Evolutionary conservation across 2,797 vertebrate genomes (phyloP).

Genomic region (Psittacula echo): DNA sequence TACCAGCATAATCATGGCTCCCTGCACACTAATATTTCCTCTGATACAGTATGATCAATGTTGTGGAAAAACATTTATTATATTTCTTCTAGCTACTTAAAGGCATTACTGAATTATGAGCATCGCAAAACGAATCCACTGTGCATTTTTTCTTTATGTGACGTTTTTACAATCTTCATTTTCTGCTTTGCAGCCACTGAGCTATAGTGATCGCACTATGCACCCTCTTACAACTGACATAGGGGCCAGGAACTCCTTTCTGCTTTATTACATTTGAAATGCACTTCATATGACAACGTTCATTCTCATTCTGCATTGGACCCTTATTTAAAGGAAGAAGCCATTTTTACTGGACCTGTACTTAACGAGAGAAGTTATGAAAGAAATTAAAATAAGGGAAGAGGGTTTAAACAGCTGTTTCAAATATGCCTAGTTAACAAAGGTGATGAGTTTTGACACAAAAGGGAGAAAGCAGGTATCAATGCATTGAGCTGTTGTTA

Average conservation of each 20-base stretch:
- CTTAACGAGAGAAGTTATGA: constrained; percentile 55
- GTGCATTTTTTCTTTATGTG: constrained; percentile 96
- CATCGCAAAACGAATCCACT: constrained; percentile 89
- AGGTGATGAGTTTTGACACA: constrained; percentile 38
- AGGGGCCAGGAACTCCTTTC: constrained; percentile 84
- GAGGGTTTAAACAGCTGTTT: constrained; percentile 33
- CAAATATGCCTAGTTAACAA: constrained; percentile 34
- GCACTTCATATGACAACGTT: constrained; percentile 77
- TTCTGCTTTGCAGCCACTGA: constrained; percentile 96
- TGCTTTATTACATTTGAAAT: constrained; percentile 78
- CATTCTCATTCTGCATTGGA: constrained; percentile 65
- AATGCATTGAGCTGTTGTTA: neutral
- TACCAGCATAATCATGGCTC: constrained; percentile 85
- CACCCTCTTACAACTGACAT: constrained; percentile 88
- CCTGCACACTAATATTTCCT: constrained; percentile 93
- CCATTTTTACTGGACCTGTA: constrained; percentile 47
- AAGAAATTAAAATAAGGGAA: constrained; percentile 58
- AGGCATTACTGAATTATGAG: constrained; percentile 96
- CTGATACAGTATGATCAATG: constrained; percentile 92
- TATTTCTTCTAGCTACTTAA: constrained; percentile 98
- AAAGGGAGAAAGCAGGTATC: neutral
- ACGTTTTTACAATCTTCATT: constrained; percentile 99
- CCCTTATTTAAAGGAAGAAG: constrained; percentile 59
- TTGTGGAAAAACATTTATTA: constrained; percentile 96
- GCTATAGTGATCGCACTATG: constrained; percentile 87